Evolutionary conservation across 2,113 vertebrate genomes (phyloP), one percentile per base, ranked within the genome.

Genomic region (Phrynosoma blainvillii): DNA sequence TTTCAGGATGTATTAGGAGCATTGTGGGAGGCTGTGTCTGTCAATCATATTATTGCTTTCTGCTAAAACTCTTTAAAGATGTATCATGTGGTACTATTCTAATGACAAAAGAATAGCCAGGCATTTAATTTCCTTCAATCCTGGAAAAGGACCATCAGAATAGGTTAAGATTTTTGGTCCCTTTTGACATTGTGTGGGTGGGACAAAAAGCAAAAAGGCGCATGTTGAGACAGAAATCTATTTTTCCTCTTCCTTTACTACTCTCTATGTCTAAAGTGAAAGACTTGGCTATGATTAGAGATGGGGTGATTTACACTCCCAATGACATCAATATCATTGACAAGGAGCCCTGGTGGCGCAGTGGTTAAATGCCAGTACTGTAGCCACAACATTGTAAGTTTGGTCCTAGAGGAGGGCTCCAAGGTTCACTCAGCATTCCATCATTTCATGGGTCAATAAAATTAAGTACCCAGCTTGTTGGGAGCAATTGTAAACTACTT

Each of bases 91-190:
- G 27, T 10, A 54, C 12, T 52, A 62, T 78, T 79, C 42, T 79
- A 32, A 74, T 36, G 25, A 70, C 23, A 88, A 79, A 83, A 0
- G 1, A 8, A 18, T 30, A 40, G 74, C 32, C 47, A 30, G 1
- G 54, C 16, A 20, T 36, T 87, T 42, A 56, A 16, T 68, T 86
- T 78, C 14, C 47, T 7, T 36, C 40, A 8, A 9, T 10, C n/a
- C 5, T 1, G 47, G 14, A 0, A 32, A 1, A 62, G 12, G 10
- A 13, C 7, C 81, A 9, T 0, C 30, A 21, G 1, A 79, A 36
- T 79, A 27, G 40, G 68, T 30, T 18, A 30, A 10, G 27, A 54
- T 27, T 84, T 84, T 27, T 88, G n/a, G 82, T 73, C 71, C 30
- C 59, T 47, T 25, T 86, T 70, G 70, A 11, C 66, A 77, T 42